Evolutionary conservation across 2,113 vertebrate genomes (phyloP).

Genomic region (Pelecanus crispus): DNA sequence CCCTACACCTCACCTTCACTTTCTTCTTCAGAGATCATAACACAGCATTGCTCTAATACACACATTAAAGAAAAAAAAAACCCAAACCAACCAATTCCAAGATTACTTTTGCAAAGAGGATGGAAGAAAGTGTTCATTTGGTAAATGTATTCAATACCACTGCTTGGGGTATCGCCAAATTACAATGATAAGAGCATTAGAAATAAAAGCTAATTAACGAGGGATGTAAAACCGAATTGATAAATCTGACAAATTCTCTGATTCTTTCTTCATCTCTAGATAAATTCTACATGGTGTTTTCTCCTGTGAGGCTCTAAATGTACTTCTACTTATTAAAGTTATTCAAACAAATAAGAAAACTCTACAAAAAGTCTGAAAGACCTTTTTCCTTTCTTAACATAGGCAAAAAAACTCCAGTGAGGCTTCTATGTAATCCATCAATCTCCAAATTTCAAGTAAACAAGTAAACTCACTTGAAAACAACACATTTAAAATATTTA

Average conservation of each 20-base stretch:
- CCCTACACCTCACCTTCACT: neutral
- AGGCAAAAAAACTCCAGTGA: neutral
- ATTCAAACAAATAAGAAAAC: neutral
- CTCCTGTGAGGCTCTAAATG: neutral
- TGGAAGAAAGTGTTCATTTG: neutral
- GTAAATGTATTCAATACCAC: neutral
- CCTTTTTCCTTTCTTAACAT: neutral
- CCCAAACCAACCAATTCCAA: neutral
- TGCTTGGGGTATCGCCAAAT: neutral
- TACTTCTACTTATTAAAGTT: neutral
- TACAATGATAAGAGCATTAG: neutral
- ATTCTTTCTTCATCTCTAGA: neutral
- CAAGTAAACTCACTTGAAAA: neutral
- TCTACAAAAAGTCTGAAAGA: neutral
- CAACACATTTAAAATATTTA: neutral
- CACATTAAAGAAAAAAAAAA: neutral
- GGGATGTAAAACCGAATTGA: neutral
- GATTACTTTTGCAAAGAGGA: neutral
- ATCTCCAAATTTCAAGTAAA: neutral
- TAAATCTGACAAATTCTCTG: neutral
- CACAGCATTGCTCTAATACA: neutral
- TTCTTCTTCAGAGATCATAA: neutral
- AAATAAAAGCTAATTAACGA: neutral
- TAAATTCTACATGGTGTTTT: neutral
- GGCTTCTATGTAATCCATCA: neutral